Conservation (phyloP, 2,797 vertebrate species). For the Peromyscus aztecus region DNA sequence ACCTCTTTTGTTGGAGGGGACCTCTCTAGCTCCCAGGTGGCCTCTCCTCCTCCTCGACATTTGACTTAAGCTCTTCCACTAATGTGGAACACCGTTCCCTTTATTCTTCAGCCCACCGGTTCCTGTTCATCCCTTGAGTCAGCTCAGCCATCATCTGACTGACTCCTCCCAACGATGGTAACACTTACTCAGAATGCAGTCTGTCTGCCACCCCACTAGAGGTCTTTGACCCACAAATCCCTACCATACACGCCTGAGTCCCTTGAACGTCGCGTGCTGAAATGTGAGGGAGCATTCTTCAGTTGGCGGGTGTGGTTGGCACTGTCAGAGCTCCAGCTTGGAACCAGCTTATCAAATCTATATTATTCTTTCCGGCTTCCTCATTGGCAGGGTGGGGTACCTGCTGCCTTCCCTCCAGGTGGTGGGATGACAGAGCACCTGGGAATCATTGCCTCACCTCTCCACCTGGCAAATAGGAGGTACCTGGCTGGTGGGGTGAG, state of each 20-base stretch:
- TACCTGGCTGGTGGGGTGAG: neutral
- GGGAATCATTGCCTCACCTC: neutral
- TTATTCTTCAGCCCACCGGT: neutral
- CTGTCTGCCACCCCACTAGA: neutral
- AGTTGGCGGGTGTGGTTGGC: neutral
- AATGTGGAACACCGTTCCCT: neutral
- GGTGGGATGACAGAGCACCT: neutral
- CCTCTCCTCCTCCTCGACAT: neutral
- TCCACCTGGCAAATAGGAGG: neutral
- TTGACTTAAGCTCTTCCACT: neutral
- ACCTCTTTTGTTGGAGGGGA: too few relatives aligned
- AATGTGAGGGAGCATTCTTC: neutral
- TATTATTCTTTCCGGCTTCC: neutral
- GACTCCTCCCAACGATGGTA: neutral
- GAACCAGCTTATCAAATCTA: neutral
- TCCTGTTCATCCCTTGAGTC: neutral
- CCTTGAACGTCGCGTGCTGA: neutral
- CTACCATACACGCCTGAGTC: neutral
- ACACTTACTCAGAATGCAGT: neutral
- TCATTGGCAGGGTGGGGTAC: neutral
- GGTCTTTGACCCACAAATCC: neutral
- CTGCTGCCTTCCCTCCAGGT: neutral
- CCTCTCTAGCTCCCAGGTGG: neutral
- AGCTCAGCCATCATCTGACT: neutral
- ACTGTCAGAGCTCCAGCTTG: neutral